Percentiles rank a stretch among this genome's conserved stretches.
Conservation (phyloP, 1,140 invertebrate genomes). For the Macrobrachium rosenbergii region DNA sequence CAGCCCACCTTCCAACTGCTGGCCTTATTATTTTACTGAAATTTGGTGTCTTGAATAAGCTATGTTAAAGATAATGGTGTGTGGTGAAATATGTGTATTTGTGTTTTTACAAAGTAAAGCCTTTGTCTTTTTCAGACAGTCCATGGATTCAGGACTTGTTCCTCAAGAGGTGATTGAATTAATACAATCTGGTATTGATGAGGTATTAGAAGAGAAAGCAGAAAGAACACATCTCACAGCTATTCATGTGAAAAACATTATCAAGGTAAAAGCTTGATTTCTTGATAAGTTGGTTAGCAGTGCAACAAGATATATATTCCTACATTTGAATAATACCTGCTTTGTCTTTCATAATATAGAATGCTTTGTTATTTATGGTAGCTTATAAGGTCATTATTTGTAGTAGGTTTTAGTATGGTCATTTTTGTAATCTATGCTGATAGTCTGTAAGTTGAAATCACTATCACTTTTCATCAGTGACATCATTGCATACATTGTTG, state of each 20-base stretch:
- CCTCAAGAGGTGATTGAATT: conserved; percentile 70
- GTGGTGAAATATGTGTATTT: not conserved
- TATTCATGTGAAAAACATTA: conserved; percentile 78
- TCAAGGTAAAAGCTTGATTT: conserved; percentile 50
- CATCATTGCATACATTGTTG: no score
- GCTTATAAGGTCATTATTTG: no score
- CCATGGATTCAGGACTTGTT: conserved; percentile 33
- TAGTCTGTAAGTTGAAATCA: no score
- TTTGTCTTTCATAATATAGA: not conserved
- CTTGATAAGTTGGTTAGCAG: not conserved
- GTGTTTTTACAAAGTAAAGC: not conserved
- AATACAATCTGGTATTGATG: conserved; percentile 77
- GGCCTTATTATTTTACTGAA: no score
- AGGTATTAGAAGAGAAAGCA: conserved; percentile 78
- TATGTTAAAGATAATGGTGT: not conserved
- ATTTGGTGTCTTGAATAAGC: no score
- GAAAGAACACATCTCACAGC: conserved; percentile 78
- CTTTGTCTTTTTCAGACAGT: conserved; percentile 20
- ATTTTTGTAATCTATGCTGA: no score
- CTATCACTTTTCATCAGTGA: no score
- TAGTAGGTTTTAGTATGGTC: no score
- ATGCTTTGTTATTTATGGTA: no score
- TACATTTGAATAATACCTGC: not conserved
- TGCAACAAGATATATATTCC: no score
- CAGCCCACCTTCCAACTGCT: no score